Evolutionary conservation across 92 coral and sea anemone species (phyloP).

Genomic region (Umimayanthus chanpuru): DNA sequence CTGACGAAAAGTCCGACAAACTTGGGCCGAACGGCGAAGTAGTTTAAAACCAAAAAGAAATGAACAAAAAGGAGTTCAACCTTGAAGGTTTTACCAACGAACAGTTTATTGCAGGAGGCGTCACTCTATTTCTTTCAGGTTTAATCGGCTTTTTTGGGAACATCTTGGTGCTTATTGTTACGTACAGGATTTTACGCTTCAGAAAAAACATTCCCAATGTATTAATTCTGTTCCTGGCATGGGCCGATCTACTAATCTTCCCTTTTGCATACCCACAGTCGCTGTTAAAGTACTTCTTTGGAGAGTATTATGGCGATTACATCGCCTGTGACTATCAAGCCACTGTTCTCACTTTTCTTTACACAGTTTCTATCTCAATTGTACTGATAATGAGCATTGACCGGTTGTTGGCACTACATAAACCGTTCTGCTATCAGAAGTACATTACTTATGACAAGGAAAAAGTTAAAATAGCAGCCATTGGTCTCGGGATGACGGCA

Average conservation of each 20-base stretch:
- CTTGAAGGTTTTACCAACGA: slow-evolving; percentile 77
- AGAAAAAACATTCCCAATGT: slow-evolving; percentile 86
- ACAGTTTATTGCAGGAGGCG: slow-evolving; percentile 86
- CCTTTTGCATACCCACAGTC: slow-evolving; percentile 88
- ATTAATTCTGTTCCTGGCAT: slow-evolving; percentile 80
- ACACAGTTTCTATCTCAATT: slow-evolving; percentile 69
- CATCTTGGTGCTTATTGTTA: slow-evolving; percentile 66
- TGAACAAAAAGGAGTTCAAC: slow-evolving; percentile 84
- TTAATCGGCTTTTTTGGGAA: slow-evolving; percentile 81
- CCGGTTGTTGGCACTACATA: slow-evolving; percentile 77
- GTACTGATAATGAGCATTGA: slow-evolving; percentile 90
- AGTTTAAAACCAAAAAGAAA: slow-evolving; percentile 22
- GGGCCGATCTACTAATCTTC: slow-evolving; percentile 83
- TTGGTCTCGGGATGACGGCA: slow-evolving; percentile 69
- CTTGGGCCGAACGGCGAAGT: neutral
- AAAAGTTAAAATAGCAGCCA: slow-evolving; percentile 71
- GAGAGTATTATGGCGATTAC: slow-evolving; percentile 76
- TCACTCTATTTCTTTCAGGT: slow-evolving; percentile 74
- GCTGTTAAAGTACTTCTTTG: slow-evolving; percentile 79
- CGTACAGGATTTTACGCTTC: slow-evolving; percentile 82
- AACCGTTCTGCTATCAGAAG: slow-evolving; percentile 86
- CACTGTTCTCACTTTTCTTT: slow-evolving; percentile 69
- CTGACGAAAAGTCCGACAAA: neutral
- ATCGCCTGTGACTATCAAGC: slow-evolving; percentile 91
- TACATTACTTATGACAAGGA: slow-evolving; percentile 81